Evolutionary conservation across 2,113 vertebrate genomes (phyloP), one percentile per base, ranked within the genome.

Genomic region (Barbus barbus): DNA sequence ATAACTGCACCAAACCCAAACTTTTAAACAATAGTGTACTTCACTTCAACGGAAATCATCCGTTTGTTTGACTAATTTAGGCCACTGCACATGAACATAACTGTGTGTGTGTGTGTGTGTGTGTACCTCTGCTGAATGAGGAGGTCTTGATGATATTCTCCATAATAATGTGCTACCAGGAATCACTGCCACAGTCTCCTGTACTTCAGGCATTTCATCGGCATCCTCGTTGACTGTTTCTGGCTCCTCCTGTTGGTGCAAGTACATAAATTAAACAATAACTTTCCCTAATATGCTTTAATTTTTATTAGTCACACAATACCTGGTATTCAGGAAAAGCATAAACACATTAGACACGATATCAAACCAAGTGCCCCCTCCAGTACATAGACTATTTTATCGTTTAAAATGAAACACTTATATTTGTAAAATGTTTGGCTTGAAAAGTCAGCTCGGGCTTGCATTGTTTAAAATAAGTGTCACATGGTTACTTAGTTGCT

Each of bases 131-230:
- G 96, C 90, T 7, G 97, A 98, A 89, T 97, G 95, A 79, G 96
- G 89, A 2, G 98, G 98, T 86, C 98, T 94, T 56, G 94, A 92
- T 16, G 95, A 96, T 93, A 98, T 96, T 91, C 98, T 97, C 98
- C 98, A 99, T 82, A 99, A 95, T 26, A 99, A 93, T 86, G 95
- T 96, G 89, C 97, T 99, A 85, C 98, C 97, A 41, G 97, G 97
- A 86, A 99, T 89, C 36, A 98, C 96, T 56, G 94, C 95, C 74
- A 99, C 97, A 0, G 97, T 98, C 86, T 99, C 98, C 84, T 97
- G 97, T 46, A 95, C 86, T 60, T 96, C 96, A 0, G 97, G 98
- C 95, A 98, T 96, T 74, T 97, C 94, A 24, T 99, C 98, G 0
- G 94, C 95, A 33, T 95, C 94, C 9, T 97, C 96, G 0, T 95